Percentiles rank a stretch among this genome's conserved stretches.
phyloP scores from a whole-genome alignment of 2,888 invertebrate genomes.

The Laspeyria flexula region DNA sequence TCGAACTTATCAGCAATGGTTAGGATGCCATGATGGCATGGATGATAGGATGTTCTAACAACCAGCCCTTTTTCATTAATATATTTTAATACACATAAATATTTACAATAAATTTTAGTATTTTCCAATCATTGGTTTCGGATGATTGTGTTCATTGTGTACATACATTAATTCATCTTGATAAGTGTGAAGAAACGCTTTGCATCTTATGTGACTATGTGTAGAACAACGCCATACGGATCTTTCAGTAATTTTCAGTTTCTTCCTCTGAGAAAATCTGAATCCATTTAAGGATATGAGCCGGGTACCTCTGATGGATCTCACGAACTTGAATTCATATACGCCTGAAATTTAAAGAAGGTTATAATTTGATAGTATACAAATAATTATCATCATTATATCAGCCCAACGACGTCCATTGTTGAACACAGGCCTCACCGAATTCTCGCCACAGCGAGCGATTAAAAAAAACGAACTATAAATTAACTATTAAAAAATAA shows the following conservation, averaged over 20 bases:
- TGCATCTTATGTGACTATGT: slow-evolving; percentile 14
- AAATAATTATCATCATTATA: too few species aligned
- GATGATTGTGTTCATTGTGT: slow-evolving; percentile 9
- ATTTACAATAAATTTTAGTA: neutral
- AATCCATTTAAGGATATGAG: slow-evolving; percentile 28
- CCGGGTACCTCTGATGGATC: slow-evolving; percentile 18
- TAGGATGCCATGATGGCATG: too few species aligned
- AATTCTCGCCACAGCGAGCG: too few species aligned
- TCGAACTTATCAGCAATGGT: too few species aligned
- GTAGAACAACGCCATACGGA: slow-evolving; percentile 43
- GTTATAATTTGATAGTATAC: too few species aligned
- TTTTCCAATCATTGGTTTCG: neutral
- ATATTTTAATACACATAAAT: too few species aligned
- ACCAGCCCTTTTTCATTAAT: too few species aligned
- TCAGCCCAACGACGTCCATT: too few species aligned
- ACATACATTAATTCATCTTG: slow-evolving; percentile 3
- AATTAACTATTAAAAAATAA: too few species aligned
- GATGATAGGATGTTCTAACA: too few species aligned
- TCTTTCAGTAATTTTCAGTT: slow-evolving; percentile 5
- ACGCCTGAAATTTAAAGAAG: neutral
- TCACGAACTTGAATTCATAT: slow-evolving; percentile 7
- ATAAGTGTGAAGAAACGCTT: slow-evolving; percentile 11
- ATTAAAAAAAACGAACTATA: too few species aligned
- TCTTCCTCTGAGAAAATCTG: slow-evolving; percentile 25
- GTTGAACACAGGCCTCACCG: too few species aligned